These are phyloP conservation scores for Eristalis intricaria DNA, from an alignment of 2,888 invertebrate species.

Conservation along the genomic window DNA sequence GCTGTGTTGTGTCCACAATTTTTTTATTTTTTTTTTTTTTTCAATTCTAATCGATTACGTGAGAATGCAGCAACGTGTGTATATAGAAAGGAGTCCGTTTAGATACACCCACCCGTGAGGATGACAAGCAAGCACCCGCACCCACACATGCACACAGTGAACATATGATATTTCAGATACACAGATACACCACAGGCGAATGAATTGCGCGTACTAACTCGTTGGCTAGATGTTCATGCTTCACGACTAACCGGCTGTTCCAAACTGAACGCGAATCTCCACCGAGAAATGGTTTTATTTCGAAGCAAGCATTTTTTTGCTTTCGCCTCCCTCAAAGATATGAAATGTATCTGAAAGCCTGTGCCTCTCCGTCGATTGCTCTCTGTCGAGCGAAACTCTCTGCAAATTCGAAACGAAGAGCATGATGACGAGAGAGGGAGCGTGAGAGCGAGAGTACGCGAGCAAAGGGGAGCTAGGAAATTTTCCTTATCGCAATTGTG, in stretches of 20 bases:
- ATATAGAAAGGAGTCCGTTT: neutral
- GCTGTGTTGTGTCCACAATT: neutral
- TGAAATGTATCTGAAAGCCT: slow-evolving; percentile 54
- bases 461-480: slow-evolving; percentile 3
- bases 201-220: slow-evolving; percentile 34
- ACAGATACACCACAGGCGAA: slow-evolving; percentile 33
- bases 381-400: neutral
- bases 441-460: no score
- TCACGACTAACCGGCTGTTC: slow-evolving; percentile 69
- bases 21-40: neutral
- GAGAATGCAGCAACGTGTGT: neutral
- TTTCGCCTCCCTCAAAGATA: slow-evolving; percentile 31
- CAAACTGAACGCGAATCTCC: slow-evolving; percentile 65
- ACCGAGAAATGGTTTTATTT: slow-evolving; percentile 58
- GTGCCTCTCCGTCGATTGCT: neutral
- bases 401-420: neutral
- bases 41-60: neutral
- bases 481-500: slow-evolving; percentile 34
- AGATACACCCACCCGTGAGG: slow-evolving; percentile 19
- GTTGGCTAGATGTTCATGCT: slow-evolving; percentile 54
- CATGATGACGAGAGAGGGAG: neutral
- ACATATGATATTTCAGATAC: neutral
- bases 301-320: neutral
- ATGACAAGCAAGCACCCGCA: slow-evolving; percentile 14
- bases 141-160: slow-evolving; percentile 8